Evolutionary conservation across 2,113 vertebrate genomes (phyloP), one percentile per base, ranked within the genome.

Genomic region (Corvus hawaiiensis): DNA sequence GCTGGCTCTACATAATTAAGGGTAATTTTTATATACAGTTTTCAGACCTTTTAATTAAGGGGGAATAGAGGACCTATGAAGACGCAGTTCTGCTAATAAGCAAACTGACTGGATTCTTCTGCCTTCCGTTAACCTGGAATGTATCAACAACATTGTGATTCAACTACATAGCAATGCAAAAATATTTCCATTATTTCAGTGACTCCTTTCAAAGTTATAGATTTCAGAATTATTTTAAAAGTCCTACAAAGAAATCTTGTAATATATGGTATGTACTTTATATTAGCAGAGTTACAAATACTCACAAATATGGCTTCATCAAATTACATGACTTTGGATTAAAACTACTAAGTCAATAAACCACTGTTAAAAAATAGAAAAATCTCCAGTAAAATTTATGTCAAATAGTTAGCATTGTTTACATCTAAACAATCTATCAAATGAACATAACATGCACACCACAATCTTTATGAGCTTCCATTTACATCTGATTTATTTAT

Each of bases 401-500:
- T 63, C 68, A 77, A 67, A 63, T 30, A 80, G 19, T 78, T 51
- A 93, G 27, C 22, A 77, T 21, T 32, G 32, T 69, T 96, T 93
- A 62, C 43, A 74, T 76, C 67, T 80, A 96, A 93, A 90, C 33
- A 93, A 88, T 72, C 27, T 74, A 92, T 75, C 61, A 74, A 84
- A 54, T 62, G 74, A 91, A 73, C 18, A 61, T 41, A 71, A 58
- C 11, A 71, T 86, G 71, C 39, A 63, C 28, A 92, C 55, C 85
- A 75, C 90, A 92, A 41, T 23, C 30, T 93, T 90, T 92, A 88
- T 71, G n/a, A 94, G 10, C 63, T 90, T 94, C 92, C 63, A 86
- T 90, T 91, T 93, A 59, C 10, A 81, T 48, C 27, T 94, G 68
- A 95, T 94, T 96, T 95, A 94, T 91, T 95, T 11, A 39, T 56